Base-by-base conservation (phyloP, 2,888 invertebrate species). In the Cheiracanthium punctorium region DNA sequence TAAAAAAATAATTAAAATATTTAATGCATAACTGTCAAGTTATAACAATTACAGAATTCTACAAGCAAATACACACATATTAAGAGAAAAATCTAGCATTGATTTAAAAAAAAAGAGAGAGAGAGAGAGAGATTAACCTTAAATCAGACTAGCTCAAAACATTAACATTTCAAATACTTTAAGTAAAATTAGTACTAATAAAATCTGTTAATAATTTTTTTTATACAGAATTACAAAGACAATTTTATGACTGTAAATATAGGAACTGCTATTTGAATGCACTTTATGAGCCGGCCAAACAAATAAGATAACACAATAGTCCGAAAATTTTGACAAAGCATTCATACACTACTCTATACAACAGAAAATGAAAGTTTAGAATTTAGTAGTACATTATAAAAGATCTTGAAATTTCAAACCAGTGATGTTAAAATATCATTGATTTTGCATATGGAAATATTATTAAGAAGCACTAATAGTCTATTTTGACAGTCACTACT, bases 371-470 rank as follows among this genome's bases (percentile, higher is more conserved):
- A 24, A 17, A 58, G 7, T 58, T 17, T 24, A 24, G 24, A 17
- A 58, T 12, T 58, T 20, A 58, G 24, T 58, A 58, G 24, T 24
- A 24, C 24, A 58, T 1, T n/a, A 48, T 48, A 7, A 58, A 24
- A 58, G 58, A 58, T 58, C 58, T 24, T 58, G 1, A 58, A n/a
- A 20, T 24, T 58, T 58, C 24, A 24, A 58, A 58, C 58, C 58
- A 58, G 58, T 58, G 58, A 58, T 58, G 58, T 58, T 58, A 58
- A 58, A 58, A 17, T 58, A 58, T 24, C 20, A 58, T 58, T 24
- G 24, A 48, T 17, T 10, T 48, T 17, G 2, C 2, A 48, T n/a
- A n/a, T 48, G 48, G 17, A 17, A 48, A 58, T 17, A 2, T n/a
- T 12, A 48, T 58, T 58, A 58, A 12, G 2, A 48, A 58, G 58